These are phyloP conservation scores for Agrenia bidenticulata DNA, from an alignment of 2,888 invertebrate species.

Conservation along the genomic window DNA sequence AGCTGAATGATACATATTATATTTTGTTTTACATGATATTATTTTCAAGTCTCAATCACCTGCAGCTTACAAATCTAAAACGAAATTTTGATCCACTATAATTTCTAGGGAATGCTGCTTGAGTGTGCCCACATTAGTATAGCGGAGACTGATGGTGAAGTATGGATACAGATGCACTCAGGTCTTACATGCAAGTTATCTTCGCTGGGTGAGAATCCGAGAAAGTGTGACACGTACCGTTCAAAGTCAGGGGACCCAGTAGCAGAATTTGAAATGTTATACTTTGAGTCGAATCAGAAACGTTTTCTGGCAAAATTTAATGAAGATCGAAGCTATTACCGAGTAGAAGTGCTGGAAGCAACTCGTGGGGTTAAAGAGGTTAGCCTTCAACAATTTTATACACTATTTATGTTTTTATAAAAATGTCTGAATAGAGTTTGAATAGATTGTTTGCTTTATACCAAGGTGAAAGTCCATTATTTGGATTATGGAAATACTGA, in stretches of 20 bases:
- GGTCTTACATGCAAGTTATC: background rate
- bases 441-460: background rate
- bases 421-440: background rate
- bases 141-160: background rate
- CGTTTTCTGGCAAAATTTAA: background rate
- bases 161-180: conserved; percentile 2
- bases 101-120: background rate
- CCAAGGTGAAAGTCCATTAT: conserved; percentile 1
- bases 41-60: no score
- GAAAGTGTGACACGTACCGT: background rate
- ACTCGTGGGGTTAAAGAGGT: background rate
- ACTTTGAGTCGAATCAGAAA: background rate
- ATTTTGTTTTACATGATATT: no score
- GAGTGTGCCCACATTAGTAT: background rate
- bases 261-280: background rate
- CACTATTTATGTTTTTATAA: no score
- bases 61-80: no score
- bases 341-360: conserved; percentile 3
- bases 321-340: background rate
- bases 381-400: background rate
- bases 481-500: background rate
- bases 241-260: background rate
- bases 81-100: background rate
- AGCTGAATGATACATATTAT: no score
- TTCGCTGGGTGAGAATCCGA: background rate